Evolutionary conservation across 2,113 vertebrate species (phyloP).

Genomic region (Alouatta palliata): DNA sequence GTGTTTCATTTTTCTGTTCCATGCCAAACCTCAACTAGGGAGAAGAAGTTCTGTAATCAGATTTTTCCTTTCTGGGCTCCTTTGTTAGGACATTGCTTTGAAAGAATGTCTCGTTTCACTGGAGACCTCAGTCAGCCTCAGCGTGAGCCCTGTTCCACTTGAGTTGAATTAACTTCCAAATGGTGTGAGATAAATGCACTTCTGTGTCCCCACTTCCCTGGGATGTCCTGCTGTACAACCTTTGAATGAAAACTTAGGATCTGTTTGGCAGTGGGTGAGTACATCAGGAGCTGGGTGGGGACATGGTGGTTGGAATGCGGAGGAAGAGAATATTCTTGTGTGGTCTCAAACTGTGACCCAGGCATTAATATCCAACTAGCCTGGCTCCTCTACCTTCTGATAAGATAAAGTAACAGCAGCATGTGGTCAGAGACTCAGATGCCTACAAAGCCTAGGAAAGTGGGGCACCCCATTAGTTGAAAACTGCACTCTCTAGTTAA

Average conservation of each 20-base stretch:
- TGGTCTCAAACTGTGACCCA: not conserved
- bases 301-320: not conserved
- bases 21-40: constrained; percentile 70
- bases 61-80: constrained; percentile 64
- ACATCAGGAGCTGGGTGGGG: not conserved
- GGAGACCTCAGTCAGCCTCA: constrained; percentile 55
- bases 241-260: constrained; percentile 21
- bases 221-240: not conserved
- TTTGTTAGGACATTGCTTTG: constrained; percentile 58
- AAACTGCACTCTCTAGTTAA: not conserved
- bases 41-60: constrained; percentile 69
- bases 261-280: not conserved
- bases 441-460: not conserved
- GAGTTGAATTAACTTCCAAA: not conserved
- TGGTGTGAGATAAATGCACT: not conserved
- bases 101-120: constrained; percentile 63
- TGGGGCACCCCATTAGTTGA: not conserved
- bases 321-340: not conserved
- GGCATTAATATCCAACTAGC: not conserved
- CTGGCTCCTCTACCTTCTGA: not conserved
- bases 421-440: not conserved
- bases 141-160: constrained; percentile 39
- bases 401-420: not conserved
- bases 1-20: constrained; percentile 68
- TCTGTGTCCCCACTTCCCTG: not conserved